These are phyloP conservation scores for Malacoraja senta DNA, from an alignment of 2,797 vertebrate genomes.

Conservation along the genomic window DNA sequence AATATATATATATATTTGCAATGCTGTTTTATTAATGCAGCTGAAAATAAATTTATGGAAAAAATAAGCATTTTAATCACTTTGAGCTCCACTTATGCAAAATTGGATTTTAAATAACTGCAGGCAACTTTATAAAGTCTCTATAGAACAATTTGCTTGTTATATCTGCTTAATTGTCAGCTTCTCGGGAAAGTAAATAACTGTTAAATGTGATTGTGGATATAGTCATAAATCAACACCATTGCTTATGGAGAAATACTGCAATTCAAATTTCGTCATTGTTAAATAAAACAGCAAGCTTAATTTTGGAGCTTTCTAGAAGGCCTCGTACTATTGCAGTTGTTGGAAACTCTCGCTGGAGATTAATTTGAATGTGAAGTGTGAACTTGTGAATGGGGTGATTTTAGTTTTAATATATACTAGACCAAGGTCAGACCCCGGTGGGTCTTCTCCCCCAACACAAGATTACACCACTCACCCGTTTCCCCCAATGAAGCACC, in stretches of 20 bases:
- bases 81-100: background rate
- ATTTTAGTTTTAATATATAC: background rate
- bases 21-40: background rate
- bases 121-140: background rate
- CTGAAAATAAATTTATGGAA: background rate
- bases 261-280: too few relatives aligned
- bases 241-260: too few relatives aligned
- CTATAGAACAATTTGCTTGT: background rate
- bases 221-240: background rate
- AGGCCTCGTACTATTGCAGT: background rate
- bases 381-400: background rate
- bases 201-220: background rate
- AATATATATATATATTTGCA: too few relatives aligned
- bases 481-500: too few relatives aligned
- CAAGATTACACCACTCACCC: too few relatives aligned
- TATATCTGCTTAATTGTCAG: background rate
- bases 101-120: background rate
- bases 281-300: background rate
- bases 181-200: background rate
- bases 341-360: background rate
- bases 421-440: background rate
- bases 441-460: too few relatives aligned
- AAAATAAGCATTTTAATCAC: background rate
- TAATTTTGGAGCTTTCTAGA: background rate
- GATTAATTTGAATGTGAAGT: background rate